phyloP scores from a whole-genome alignment of 1,140 invertebrate genomes.

The Drosophila virilis region DNA sequence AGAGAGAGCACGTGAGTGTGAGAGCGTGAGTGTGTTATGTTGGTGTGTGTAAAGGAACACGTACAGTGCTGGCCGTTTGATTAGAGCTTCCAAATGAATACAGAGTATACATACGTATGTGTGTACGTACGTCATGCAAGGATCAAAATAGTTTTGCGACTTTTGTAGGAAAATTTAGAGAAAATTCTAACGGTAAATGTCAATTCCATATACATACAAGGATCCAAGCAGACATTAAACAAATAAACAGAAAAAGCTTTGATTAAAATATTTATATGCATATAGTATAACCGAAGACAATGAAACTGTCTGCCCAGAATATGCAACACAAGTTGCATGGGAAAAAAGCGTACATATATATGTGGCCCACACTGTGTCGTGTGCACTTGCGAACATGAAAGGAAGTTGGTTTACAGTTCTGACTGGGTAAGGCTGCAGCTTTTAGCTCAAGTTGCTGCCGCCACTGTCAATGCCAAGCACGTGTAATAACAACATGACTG shows the following conservation, averaged over 20 bases:
- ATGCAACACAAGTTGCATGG: not conserved
- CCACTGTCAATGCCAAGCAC: constrained; percentile 74
- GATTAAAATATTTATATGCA: too few relatives aligned
- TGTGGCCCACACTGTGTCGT: not conserved
- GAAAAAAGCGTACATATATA: not conserved
- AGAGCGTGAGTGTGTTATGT: not conserved
- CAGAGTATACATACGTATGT: too few relatives aligned
- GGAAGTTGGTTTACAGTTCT: constrained; percentile 31
- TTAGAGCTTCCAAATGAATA: not conserved
- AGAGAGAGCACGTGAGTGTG: not conserved
- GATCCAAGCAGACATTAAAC: too few relatives aligned
- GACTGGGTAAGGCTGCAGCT: constrained; percentile 23
- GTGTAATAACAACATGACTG: constrained; percentile 48
- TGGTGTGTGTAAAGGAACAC: not conserved
- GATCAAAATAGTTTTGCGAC: too few relatives aligned
- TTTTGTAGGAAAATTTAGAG: too few relatives aligned
- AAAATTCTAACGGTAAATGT: too few relatives aligned
- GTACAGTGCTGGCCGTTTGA: not conserved
- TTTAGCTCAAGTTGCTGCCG: constrained; percentile 14
- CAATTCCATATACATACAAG: too few relatives aligned
- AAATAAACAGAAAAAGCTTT: too few relatives aligned
- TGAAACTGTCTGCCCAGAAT: too few relatives aligned
- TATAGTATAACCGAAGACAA: too few relatives aligned
- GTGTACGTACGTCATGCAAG: too few relatives aligned
- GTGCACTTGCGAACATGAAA: constrained; percentile 4